These are phyloP conservation scores for Allolobophora icterica DNA, from an alignment of 2,888 invertebrate genomes.

Conservation along the genomic window DNA sequence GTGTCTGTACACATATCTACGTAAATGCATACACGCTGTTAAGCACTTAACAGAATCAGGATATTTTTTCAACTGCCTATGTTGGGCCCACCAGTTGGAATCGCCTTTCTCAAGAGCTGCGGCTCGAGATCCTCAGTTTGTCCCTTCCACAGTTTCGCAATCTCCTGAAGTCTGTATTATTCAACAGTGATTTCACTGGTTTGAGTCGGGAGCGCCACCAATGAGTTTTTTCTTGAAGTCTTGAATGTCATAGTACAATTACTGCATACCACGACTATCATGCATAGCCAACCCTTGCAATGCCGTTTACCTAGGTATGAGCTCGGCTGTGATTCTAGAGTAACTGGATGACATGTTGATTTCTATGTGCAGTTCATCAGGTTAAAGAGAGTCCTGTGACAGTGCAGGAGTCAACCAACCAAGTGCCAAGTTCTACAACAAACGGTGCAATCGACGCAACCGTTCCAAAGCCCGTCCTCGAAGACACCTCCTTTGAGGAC, in stretches of 20 bases:
- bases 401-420: not conserved
- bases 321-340: not conserved
- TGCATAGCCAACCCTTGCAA: no score
- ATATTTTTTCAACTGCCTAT: no score
- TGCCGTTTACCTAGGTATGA: no score
- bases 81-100: no score
- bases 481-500: constrained; percentile 38
- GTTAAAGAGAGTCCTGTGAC: not conserved
- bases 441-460: not conserved
- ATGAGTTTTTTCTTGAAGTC: no score
- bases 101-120: no score
- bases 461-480: not conserved
- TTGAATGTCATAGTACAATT: no score
- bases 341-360: not conserved
- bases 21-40: not conserved
- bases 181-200: no score
- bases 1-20: not conserved
- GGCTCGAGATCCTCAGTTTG: no score
- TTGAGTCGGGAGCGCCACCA: no score
- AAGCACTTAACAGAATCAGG: not conserved
- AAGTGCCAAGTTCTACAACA: not conserved
- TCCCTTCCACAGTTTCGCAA: no score
- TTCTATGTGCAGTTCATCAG: constrained; percentile 11
- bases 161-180: no score
- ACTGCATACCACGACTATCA: not conserved